Evolutionary conservation across 2,888 invertebrate species (phyloP).

Genomic region (Odontocerum albicorne): DNA sequence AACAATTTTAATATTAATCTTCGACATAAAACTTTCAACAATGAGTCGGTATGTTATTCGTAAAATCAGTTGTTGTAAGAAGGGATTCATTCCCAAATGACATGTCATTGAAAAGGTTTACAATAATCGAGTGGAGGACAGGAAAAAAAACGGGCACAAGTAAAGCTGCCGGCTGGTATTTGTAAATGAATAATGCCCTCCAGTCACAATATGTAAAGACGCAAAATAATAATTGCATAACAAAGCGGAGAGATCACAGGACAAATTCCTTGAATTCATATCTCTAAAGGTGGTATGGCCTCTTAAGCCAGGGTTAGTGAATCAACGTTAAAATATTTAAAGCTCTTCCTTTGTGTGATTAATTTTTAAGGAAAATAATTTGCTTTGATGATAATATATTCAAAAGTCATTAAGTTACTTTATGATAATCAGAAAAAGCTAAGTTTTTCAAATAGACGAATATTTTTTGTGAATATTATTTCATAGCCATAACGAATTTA

Average conservation of each 20-base stretch:
- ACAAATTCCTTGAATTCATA: constrained; percentile 7
- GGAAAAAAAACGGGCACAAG: constrained; percentile 3
- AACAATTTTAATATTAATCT: background rate
- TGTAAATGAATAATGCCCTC: background rate
- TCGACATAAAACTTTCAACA: background rate
- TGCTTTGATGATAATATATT: too few species aligned
- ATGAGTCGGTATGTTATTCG: constrained; percentile 1
- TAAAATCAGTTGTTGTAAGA: constrained; percentile 8
- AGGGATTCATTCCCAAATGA: background rate
- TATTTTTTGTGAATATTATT: too few species aligned
- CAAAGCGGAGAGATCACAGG: constrained; percentile 6
- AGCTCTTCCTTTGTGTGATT: too few species aligned
- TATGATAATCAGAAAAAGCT: too few species aligned
- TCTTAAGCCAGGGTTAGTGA: background rate
- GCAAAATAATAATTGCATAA: constrained; percentile 23
- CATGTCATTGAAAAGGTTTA: constrained; percentile 5
- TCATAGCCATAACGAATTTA: too few species aligned
- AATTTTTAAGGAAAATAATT: too few species aligned
- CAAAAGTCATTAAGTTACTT: too few species aligned
- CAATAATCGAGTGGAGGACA: constrained; percentile 2
- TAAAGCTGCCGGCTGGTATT: constrained; percentile 11
- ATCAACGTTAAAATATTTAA: too few species aligned
- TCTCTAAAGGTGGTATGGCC: background rate
- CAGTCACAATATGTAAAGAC: constrained; percentile 18
- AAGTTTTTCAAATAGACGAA: too few species aligned